Conservation (phyloP, 1,140 invertebrate genomes). For the Heliconius hermathena region DNA sequence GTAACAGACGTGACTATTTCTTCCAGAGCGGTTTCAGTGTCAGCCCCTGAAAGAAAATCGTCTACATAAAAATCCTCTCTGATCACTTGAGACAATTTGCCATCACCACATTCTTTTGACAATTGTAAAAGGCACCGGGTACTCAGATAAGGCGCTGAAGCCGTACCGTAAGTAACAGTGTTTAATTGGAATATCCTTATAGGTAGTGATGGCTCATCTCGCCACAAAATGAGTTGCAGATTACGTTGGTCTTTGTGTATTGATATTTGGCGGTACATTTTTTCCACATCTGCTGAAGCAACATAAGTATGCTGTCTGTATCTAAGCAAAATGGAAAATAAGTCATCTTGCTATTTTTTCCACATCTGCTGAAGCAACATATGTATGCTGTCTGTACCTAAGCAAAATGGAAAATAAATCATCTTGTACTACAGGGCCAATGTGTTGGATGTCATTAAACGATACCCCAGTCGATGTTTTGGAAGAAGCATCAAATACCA, state of each 20-base stretch:
- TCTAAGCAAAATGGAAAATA: no score
- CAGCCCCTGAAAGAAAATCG: constrained; percentile 6
- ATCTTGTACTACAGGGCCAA: constrained; percentile 10
- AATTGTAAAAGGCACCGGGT: neutral
- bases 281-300: constrained; percentile 15
- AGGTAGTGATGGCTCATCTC: neutral
- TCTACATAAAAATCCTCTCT: constrained; percentile 17
- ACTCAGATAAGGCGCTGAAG: constrained; percentile 15
- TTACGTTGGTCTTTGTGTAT: neutral
- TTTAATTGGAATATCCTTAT: constrained; percentile 4
- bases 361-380: no score
- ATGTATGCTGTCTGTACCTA: constrained; percentile 13
- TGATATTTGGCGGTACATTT: constrained; percentile 20
- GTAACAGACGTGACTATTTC: neutral
- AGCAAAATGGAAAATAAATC: constrained; percentile 15
- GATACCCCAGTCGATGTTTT: constrained; percentile 17
- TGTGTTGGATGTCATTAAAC: constrained; percentile 15
- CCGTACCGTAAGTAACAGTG: constrained; percentile 10
- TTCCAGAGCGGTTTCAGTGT: neutral
- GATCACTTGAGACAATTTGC: neutral
- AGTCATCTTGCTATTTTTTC: no score
- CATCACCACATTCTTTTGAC: neutral
- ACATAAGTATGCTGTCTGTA: no score
- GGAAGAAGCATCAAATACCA: constrained; percentile 19
- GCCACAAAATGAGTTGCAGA: constrained; percentile 16